Evolutionary conservation across 2,113 vertebrate species (phyloP).

Genomic region (Tragulus kanchil): DNA sequence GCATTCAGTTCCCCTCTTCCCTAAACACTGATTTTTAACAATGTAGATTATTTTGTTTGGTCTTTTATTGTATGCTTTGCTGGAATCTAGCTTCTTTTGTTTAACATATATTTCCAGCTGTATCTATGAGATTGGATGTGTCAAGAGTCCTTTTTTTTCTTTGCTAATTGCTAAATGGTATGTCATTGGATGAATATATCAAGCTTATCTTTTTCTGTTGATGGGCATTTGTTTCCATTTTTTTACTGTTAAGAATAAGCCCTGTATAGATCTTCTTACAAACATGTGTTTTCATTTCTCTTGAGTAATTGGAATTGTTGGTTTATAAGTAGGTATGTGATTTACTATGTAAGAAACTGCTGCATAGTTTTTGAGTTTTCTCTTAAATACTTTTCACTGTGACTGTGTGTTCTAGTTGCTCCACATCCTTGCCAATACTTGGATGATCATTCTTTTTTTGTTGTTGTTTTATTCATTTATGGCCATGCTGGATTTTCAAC

Average conservation of each 20-base stretch:
- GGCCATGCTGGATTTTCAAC: background rate
- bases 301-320: slow-evolving; percentile 21
- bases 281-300: slow-evolving; percentile 39
- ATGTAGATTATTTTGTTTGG: background rate
- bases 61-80: background rate
- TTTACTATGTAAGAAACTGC: background rate
- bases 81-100: background rate
- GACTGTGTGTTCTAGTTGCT: background rate
- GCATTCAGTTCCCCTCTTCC: background rate
- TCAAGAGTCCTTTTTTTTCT: background rate
- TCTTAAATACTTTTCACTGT: background rate
- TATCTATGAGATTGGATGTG: background rate
- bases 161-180: background rate
- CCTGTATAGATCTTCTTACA: background rate
- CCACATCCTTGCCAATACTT: background rate
- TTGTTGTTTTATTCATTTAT: background rate
- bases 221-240: background rate
- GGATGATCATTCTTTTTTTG: background rate
- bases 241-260: background rate
- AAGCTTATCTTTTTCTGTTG: slow-evolving; percentile 33
- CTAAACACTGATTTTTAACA: background rate
- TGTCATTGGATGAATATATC: background rate
- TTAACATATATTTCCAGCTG: background rate
- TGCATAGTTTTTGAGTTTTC: background rate
- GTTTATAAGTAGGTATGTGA: slow-evolving; percentile 6